These are phyloP conservation scores for Salmo trutta DNA, from an alignment of 2,797 vertebrate species.

Conservation along the genomic window DNA sequence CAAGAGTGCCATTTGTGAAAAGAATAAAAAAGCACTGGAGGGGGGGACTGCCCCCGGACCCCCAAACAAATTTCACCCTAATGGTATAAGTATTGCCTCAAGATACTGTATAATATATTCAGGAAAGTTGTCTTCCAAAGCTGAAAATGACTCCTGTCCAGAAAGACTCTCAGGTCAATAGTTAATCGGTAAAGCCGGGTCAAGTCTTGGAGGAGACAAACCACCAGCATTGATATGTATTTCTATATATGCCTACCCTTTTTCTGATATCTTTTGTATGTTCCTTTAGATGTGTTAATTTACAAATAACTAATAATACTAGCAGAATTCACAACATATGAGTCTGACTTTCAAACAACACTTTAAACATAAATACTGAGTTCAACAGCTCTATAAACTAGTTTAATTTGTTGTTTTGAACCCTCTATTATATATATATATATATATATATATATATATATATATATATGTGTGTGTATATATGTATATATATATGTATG, in stretches of 20 bases:
- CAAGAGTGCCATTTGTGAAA: constrained; percentile 43
- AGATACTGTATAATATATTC: constrained; percentile 35
- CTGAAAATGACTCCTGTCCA: constrained; percentile 61
- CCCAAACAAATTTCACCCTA: constrained; percentile 11
- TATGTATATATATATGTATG: constrained; percentile 58
- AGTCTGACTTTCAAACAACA: constrained; percentile 76
- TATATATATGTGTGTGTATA: constrained; percentile 57
- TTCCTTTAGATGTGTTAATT: constrained; percentile 68
- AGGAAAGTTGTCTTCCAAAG: constrained; percentile 47
- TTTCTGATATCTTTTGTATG: constrained; percentile 61
- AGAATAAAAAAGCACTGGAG: constrained; percentile 13
- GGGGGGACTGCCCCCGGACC: too few species aligned
- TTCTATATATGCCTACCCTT: constrained; percentile 47
- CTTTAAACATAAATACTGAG: constrained; percentile 72
- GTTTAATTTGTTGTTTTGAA: constrained; percentile 64
- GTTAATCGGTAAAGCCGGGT: constrained; percentile 49
- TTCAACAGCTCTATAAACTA: constrained; percentile 73
- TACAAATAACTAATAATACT: constrained; percentile 77
- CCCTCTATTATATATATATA: constrained; percentile 62
- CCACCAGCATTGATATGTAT: constrained; percentile 74
- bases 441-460: constrained; percentile 63
- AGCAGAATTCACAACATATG: constrained; percentile 80
- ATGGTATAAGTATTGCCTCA: constrained; percentile 67
- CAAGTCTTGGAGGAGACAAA: constrained; percentile 37
- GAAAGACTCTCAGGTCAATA: constrained; percentile 48